phyloP scores from a whole-genome alignment of 2,113 vertebrate genomes.

The human region GRCh38 chr11:33484501-33485000 shows the following conservation, averaged over 20 bases:
- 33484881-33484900: neutral
- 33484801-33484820: neutral
- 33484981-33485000: neutral
- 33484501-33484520: neutral
- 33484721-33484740: neutral
- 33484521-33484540: neutral
- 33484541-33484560: neutral
- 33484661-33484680: neutral
- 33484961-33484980: neutral
- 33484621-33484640: neutral
- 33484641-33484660: too few relatives aligned
- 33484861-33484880: neutral
- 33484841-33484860: conserved; percentile 31
- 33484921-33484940: neutral
- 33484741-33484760: neutral
- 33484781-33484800: neutral
- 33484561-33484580: neutral
- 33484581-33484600: neutral
- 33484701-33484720: neutral
- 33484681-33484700: neutral
- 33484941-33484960: neutral
- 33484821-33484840: neutral
- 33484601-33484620: neutral
- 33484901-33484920: neutral
- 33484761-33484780: neutral